Percentiles rank a stretch among this genome's conserved stretches.
Evolutionary conservation across 2,113 vertebrate genomes (phyloP).

Genomic region (Cariama cristata): DNA sequence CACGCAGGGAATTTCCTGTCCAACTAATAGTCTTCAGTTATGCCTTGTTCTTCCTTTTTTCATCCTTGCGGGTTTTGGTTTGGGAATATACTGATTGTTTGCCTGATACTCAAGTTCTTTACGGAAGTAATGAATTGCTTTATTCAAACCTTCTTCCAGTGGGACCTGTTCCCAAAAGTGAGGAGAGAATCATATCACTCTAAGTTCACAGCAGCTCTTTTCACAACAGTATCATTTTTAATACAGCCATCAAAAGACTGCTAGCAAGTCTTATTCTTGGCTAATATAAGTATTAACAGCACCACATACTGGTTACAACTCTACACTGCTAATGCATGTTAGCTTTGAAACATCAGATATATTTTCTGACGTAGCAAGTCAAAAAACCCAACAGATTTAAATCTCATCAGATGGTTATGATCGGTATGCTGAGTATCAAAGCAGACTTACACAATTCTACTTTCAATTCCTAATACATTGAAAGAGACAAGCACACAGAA

Average conservation of each 20-base stretch:
- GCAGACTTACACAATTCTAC: neutral
- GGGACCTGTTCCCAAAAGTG: slow-evolving; percentile 85
- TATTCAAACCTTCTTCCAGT: slow-evolving; percentile 96
- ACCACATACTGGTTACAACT: neutral
- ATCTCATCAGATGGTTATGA: neutral
- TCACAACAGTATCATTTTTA: neutral
- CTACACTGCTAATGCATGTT: neutral
- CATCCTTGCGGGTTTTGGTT: slow-evolving; percentile 95
- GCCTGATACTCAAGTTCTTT: slow-evolving; percentile 97
- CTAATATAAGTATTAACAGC: neutral
- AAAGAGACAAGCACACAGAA: neutral
- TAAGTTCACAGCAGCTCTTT: neutral
- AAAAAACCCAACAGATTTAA: neutral
- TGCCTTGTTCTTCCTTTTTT: slow-evolving; percentile 94
- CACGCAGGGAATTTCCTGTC: slow-evolving; percentile 38
- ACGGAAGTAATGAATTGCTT: slow-evolving; percentile 98
- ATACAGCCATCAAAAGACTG: neutral
- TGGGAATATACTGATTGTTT: slow-evolving; percentile 99
- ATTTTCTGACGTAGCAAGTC: neutral
- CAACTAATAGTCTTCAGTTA: slow-evolving; percentile 75
- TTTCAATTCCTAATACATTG: neutral
- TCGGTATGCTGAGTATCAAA: neutral
- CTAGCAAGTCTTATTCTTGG: neutral
- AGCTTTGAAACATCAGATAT: neutral
- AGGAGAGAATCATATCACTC: neutral